Evolutionary conservation across 1,140 invertebrate species (phyloP).

Genomic region (Lepidurus packardi): DNA sequence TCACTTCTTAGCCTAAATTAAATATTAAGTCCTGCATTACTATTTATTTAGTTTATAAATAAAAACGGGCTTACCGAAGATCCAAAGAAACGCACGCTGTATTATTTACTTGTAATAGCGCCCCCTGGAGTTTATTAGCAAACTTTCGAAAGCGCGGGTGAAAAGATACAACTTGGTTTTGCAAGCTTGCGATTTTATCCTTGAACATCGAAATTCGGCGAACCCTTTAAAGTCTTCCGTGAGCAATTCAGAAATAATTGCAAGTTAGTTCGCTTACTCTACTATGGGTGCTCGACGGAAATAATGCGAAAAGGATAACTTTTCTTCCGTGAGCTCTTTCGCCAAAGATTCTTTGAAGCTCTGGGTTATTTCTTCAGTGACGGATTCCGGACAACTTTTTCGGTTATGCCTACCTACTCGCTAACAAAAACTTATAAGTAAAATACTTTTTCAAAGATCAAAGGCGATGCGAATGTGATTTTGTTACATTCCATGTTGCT

Average conservation of each 20-base stretch:
- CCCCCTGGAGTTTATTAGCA: not conserved
- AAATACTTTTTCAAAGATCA: not conserved
- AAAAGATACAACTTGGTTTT: not conserved
- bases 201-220: not conserved
- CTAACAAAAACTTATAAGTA: not conserved
- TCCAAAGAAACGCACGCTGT: not conserved
- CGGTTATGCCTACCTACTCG: not conserved
- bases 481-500: not conserved
- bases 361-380: not conserved
- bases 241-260: not conserved
- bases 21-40: not conserved
- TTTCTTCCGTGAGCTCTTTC: not conserved
- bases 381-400: not conserved
- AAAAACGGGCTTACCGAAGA: not conserved
- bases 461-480: not conserved
- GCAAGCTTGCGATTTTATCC: not conserved
- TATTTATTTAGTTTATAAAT: too few species aligned
- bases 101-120: not conserved
- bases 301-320: not conserved
- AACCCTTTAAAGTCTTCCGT: not conserved
- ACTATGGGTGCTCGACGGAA: not conserved
- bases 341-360: not conserved
- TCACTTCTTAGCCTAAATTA: not conserved
- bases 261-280: not conserved
- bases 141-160: constrained; percentile 8